Evolutionary conservation across 2,113 vertebrate genomes (phyloP), one percentile per base, ranked within the genome.

Genomic region (Pelmatolapia mariae): DNA sequence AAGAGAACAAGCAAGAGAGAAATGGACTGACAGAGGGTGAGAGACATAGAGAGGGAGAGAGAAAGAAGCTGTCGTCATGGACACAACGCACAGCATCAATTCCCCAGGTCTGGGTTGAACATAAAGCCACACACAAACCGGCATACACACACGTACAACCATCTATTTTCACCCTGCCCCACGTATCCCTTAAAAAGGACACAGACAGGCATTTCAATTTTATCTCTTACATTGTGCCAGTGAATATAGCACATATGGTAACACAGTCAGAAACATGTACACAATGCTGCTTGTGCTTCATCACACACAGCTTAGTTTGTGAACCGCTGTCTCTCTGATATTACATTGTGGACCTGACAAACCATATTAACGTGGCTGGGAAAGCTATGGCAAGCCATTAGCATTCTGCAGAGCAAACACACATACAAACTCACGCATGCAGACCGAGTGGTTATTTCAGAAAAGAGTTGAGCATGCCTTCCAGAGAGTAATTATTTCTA

Each of bases 21-120:
- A 59, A 83, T 31, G 83, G 78, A 89, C 45, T 50, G 81, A 90
- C 29, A 86, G 84, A 83, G 56, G 3, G 86, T 19, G 40, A 68
- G 36, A 68, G 63, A 68, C 33, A 13, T n/a, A 40, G 3, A 84
- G 71, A 80, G 33, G 40, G 45, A 80, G 24, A 18, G 81, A 68
- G 66, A 90, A 80, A 73, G 82, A 83, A 83, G 31, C 86, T 90
- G 92, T 94, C 40, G 88, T 92, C 92, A 95, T 95, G 91, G 92
- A 93, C 93, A 94, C 88, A 3, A 92, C 76, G 71, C 83, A 91
- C 59, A 88, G 87, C 91, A 92, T 92, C 89, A 90, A 86, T 93
- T 89, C 87, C 80, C 78, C 26, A 81, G 87, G 83, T 92, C 31
- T 89, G 84, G 10, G 7, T 15, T 66, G 7, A 26, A 43, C 66